phyloP scores from a whole-genome alignment of 2,797 vertebrate species.

The Xiphorhynchus erythropygius region DNA sequence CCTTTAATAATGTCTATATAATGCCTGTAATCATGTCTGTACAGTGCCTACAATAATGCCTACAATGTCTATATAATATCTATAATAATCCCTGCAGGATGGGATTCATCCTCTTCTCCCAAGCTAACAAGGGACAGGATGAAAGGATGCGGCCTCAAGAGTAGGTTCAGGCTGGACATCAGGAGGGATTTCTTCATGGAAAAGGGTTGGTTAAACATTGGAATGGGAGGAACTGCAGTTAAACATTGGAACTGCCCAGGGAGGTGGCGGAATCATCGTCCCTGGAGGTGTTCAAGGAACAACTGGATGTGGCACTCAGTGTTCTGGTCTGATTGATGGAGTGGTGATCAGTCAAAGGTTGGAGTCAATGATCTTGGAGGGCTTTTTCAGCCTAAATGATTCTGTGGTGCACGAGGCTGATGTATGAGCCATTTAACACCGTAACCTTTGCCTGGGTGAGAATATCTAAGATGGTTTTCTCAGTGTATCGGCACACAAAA shows the following conservation, averaged over 20 bases:
- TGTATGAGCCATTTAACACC: fast-evolving
- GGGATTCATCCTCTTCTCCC: not conserved
- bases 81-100: not conserved
- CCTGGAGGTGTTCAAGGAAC: not conserved
- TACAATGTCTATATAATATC: not conserved
- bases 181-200: not conserved
- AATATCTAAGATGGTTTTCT: not conserved
- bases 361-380: not conserved
- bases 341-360: not conserved
- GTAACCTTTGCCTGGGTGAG: fast-evolving
- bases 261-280: not conserved
- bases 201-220: not conserved
- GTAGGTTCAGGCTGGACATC: not conserved
- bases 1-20: not conserved
- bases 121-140: not conserved
- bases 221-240: not conserved
- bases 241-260: not conserved
- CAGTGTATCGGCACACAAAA: fast-evolving
- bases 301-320: not conserved
- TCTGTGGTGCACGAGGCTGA: not conserved
- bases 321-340: not conserved
- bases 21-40: not conserved
- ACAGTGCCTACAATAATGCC: fast-evolving
- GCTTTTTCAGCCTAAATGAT: not conserved
- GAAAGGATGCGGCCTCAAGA: not conserved